A percentile compares a stretch with the other conserved stretches of the same genome.
Conservation (phyloP, 2,797 vertebrate species). For the Neosilurus hyrtlii region DNA sequence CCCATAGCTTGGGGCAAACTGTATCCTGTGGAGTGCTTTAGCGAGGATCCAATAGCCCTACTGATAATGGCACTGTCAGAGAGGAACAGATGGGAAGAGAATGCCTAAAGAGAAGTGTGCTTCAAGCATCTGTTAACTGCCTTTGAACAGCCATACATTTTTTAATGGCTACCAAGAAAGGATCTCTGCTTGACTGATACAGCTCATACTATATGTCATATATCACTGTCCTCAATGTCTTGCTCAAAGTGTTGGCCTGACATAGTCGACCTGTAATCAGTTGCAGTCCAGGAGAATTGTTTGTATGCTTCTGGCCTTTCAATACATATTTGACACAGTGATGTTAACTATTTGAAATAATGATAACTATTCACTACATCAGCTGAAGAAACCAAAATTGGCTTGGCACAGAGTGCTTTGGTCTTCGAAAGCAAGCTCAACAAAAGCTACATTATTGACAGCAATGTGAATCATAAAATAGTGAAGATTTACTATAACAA, state of each 20-base stretch:
- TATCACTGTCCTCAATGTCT: background rate
- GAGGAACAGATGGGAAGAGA: constrained; percentile 70
- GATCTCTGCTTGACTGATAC: constrained; percentile 44
- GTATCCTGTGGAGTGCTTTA: constrained; percentile 53
- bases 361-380: background rate
- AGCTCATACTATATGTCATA: constrained; percentile 6
- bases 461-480: background rate
- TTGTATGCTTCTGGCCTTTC: constrained; percentile 2
- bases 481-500: background rate
- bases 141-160: constrained; percentile 61
- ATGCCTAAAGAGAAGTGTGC: constrained; percentile 66
- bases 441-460: background rate
- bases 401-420: background rate
- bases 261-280: background rate
- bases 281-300: background rate
- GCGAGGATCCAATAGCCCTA: constrained; percentile 49
- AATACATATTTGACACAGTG: background rate
- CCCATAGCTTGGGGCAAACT: constrained; percentile 54
- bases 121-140: constrained; percentile 71
- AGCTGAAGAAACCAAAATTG: background rate
- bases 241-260: constrained; percentile 6
- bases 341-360: constrained; percentile 19
- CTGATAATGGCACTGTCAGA: constrained; percentile 64
- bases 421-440: background rate
- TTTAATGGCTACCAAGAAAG: constrained; percentile 52